phyloP scores from a whole-genome alignment of 2,888 invertebrate genomes.

The Lutraria lutraria region DNA sequence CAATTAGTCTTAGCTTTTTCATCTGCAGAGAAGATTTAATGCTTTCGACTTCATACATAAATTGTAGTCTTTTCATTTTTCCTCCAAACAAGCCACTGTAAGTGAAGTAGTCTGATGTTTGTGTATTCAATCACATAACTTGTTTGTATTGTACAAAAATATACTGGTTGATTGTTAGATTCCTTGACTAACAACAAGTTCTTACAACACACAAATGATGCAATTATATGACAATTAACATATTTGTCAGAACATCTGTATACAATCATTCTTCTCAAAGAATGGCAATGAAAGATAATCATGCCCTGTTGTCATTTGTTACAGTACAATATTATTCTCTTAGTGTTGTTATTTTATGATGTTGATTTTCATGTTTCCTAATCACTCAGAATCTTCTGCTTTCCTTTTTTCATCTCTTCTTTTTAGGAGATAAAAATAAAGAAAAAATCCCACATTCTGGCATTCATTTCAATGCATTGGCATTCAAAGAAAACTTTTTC shows the following conservation, averaged over 20 bases:
- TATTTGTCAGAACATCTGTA: background rate
- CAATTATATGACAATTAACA: background rate
- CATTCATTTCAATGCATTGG: conserved; percentile 5
- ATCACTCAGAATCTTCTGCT: background rate
- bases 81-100: no score
- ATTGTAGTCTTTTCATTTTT: no score
- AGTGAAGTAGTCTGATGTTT: no score
- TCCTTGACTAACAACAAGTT: background rate
- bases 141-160: no score
- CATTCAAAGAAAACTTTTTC: background rate
- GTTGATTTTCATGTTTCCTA: background rate
- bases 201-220: background rate
- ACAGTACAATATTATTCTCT: background rate
- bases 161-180: background rate
- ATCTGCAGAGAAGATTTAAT: no score
- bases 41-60: no score
- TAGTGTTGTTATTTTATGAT: background rate
- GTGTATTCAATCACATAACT: no score
- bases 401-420: background rate
- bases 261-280: background rate
- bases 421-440: background rate
- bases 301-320: background rate
- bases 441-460: background rate
- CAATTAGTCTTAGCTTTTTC: background rate
- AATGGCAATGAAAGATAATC: background rate